Base-by-base conservation (phyloP, 2,113 vertebrate species). In the Calcarius ornatus region DNA sequence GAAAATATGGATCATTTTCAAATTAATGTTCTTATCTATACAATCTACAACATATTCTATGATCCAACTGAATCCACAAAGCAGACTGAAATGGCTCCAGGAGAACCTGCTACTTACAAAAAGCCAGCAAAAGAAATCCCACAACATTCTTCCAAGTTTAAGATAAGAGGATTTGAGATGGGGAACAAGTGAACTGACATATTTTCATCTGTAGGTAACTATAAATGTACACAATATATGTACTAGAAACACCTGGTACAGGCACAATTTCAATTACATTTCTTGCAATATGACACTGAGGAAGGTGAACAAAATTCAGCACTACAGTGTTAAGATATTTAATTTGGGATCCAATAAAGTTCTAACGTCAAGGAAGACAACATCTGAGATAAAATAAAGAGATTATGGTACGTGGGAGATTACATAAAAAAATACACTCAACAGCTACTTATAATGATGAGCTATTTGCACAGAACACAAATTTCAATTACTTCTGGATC, bases 401-500 rank as follows among this genome's bases (percentile, higher is more conserved):
- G n/a, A 81, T 91, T 88, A 72, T 72, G 70, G 88, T 83, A 83
- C 28, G 68, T 80, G 77, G 77, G 91, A 3, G 53, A 79, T 86
- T 92, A 95, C 88, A 92, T 91, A 53, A 95, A 88, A 93, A 96
- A 88, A 90, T 90, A 92, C 56, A 92, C 86, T 94, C 86, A 76
- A 83, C 31, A 81, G 78, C 83, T 94, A 88, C 79, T 96, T 87
- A 94, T 91, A 92, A 95, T 90, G 82, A 92, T 77, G 33, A 93
- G 88, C 75, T 78, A 90, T 83, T 93, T 94, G 83, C 90, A 93
- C 91, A 95, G 57, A 92, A 95, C 78, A 95, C 90, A 95, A 88
- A 96, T 96, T 94, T 96, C 95, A 96, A 93, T 96, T 97, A 97
- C 97, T 97, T 97, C 97, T 95, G 95, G 96, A 97, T 96, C 97